phyloP scores from a whole-genome alignment of 2,888 invertebrate genomes.

The Leptinotarsa rubiginosa region DNA sequence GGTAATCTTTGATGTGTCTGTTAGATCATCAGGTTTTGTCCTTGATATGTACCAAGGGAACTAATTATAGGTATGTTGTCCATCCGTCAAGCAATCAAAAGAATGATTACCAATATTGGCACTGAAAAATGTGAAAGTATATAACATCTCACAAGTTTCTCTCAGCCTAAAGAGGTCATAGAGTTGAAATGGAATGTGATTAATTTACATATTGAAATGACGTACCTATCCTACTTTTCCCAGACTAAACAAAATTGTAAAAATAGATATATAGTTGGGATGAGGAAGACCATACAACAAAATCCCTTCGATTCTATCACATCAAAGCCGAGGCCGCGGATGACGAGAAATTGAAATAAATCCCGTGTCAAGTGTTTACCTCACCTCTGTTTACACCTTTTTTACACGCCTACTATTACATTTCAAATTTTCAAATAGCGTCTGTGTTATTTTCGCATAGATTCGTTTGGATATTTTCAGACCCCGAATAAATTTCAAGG shows the following conservation, averaged over 20 bases:
- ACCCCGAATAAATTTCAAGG: neutral
- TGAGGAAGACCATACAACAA: neutral
- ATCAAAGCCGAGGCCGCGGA: conserved; percentile 28
- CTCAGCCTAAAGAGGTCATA: conserved; percentile 59
- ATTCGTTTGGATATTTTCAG: conserved; percentile 7
- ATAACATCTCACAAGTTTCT: conserved; percentile 40
- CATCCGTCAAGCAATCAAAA: neutral
- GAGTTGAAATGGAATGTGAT: conserved; percentile 57
- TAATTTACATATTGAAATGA: conserved; percentile 52
- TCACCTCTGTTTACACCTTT: conserved; percentile 43
- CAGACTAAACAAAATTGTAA: conserved; percentile 32
- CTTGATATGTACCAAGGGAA: no score
- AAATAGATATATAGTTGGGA: conserved; percentile 29
- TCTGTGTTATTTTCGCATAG: neutral
- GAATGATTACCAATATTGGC: conserved; percentile 16
- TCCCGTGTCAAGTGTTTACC: conserved; percentile 41
- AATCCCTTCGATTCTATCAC: neutral
- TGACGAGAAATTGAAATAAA: conserved; percentile 27
- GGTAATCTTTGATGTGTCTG: no score
- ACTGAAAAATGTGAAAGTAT: conserved; percentile 55
- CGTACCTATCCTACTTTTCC: conserved; percentile 34
- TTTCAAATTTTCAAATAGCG: conserved; percentile 23
- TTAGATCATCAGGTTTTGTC: no score
- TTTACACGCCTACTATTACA: conserved; percentile 60
- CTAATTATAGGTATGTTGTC: neutral